These are phyloP conservation scores for Notoglanidium macrostoma DNA, from an alignment of 2,797 vertebrate species.

Conservation along the genomic window DNA sequence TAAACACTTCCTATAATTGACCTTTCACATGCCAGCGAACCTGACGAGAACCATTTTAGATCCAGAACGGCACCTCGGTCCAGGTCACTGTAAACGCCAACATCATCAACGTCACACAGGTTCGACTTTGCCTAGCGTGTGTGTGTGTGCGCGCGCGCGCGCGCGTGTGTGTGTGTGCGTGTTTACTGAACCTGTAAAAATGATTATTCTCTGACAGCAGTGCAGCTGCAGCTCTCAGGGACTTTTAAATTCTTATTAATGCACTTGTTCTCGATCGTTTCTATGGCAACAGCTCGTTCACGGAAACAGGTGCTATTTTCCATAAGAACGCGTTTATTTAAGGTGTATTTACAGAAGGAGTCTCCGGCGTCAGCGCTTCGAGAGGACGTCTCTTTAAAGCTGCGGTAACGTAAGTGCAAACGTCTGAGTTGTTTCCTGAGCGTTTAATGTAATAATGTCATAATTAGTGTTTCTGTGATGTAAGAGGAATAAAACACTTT, in stretches of 20 bases:
- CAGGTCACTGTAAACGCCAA: conserved; percentile 23
- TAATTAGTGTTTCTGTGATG: background rate
- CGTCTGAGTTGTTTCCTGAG: background rate
- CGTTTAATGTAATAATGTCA: no score
- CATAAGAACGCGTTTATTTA: background rate
- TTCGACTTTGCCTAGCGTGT: background rate
- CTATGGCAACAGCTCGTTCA: background rate
- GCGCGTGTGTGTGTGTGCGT: background rate
- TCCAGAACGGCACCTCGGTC: conserved; percentile 32
- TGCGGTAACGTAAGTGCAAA: background rate
- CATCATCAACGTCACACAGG: conserved; percentile 12
- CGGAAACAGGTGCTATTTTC: background rate
- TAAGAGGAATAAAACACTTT: background rate
- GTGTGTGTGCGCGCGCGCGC: background rate
- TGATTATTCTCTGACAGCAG: background rate
- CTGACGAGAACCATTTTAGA: conserved; percentile 49
- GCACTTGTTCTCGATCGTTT: background rate
- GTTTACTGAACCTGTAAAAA: background rate
- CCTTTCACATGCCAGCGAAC: conserved; percentile 53
- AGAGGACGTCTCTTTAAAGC: no score
- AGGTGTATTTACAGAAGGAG: background rate
- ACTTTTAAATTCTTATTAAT: background rate
- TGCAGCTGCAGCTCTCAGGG: background rate
- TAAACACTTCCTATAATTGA: conserved; percentile 59
- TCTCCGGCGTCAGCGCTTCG: background rate